Percentiles rank a stretch among this genome's conserved stretches.
phyloP scores from a whole-genome alignment of 2,888 invertebrate species.

The Callimorpha dominula region DNA sequence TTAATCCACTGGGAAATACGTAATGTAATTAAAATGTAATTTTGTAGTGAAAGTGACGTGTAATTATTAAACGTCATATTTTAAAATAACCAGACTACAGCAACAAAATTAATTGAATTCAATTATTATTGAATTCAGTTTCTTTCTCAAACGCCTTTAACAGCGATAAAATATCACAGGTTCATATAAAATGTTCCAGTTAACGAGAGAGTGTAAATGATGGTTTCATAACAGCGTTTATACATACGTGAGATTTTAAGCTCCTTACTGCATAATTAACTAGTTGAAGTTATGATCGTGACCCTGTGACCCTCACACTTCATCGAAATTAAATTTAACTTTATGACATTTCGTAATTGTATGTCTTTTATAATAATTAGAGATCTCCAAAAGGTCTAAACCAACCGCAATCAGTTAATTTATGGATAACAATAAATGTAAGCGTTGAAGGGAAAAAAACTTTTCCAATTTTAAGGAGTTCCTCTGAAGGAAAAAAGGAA shows the following conservation, averaged over 20 bases:
- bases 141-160: conserved; percentile 34
- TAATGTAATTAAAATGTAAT: conserved; percentile 15
- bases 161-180: conserved; percentile 30
- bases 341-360: background rate
- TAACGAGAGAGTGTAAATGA: conserved; percentile 27
- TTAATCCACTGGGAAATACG: conserved; percentile 6
- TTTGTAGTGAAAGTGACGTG: background rate
- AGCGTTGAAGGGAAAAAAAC: too few species aligned
- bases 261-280: conserved; percentile 42
- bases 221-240: conserved; percentile 42
- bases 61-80: background rate
- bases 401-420: too few species aligned
- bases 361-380: background rate
- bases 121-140: too few species aligned
- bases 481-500: too few species aligned
- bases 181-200: conserved; percentile 36
- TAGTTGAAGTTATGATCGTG: conserved; percentile 14
- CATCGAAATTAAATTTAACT: background rate
- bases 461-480: too few species aligned
- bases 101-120: too few species aligned
- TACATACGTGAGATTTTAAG: conserved; percentile 33
- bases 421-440: too few species aligned
- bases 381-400: background rate
- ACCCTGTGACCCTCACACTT: conserved; percentile 2
- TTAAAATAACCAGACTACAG: background rate